A percentile compares a stretch with the other conserved stretches of the same genome.
Conservation (phyloP, 1,140 invertebrate species). For the Stenopsyche tienmushanensis region DNA sequence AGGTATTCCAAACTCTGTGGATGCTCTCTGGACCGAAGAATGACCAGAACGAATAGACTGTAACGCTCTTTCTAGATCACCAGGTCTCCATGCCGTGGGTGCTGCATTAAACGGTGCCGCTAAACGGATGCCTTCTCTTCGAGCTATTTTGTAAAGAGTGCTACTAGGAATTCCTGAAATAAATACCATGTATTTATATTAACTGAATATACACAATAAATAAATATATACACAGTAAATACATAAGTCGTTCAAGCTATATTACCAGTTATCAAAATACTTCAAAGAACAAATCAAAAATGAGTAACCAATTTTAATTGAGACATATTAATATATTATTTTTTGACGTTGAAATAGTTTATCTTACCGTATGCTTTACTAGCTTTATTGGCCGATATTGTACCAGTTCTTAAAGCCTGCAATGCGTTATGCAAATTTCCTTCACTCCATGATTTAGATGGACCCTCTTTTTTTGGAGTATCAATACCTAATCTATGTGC, state of each 20-base stretch:
- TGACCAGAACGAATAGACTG: conserved; percentile 79
- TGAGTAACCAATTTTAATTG: no score
- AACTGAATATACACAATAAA: no score
- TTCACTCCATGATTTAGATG: conserved; percentile 84
- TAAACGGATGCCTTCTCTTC: conserved; percentile 82
- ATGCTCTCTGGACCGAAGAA: conserved; percentile 82
- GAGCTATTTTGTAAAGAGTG: conserved; percentile 86
- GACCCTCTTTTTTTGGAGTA: conserved; percentile 86
- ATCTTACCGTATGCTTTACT: conserved; percentile 80
- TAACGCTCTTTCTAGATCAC: conserved; percentile 78
- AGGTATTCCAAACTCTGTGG: conserved; percentile 81
- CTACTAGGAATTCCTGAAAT: conserved; percentile 76
- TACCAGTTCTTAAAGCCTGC: conserved; percentile 75
- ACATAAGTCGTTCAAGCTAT: not conserved
- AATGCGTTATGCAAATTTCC: conserved; percentile 77
- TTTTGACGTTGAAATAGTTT: not conserved
- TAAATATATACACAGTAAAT: no score
- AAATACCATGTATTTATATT: not conserved
- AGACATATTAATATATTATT: conserved; percentile 3
- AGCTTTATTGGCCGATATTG: conserved; percentile 86
- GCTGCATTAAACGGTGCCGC: conserved; percentile 88
- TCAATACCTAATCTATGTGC: conserved; percentile 83
- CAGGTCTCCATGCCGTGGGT: conserved; percentile 82
- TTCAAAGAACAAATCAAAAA: no score
- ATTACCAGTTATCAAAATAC: no score